phyloP scores from a whole-genome alignment of 1,140 invertebrate species.

The Penaeus japonicus region DNA sequence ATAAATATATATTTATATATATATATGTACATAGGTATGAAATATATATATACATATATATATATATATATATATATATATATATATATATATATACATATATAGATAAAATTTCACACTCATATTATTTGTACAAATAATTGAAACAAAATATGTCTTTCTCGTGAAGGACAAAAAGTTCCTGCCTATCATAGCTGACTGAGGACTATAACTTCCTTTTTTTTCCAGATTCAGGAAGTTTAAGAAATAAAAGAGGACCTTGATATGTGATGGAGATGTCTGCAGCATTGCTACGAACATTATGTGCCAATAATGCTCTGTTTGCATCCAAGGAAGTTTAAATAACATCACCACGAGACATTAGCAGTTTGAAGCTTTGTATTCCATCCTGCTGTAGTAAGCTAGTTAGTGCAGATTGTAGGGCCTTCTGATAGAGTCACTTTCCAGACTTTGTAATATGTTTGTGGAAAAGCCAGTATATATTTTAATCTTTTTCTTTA shows the following conservation, averaged over 20 bases:
- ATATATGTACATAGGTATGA: too few species aligned
- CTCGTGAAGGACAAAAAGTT: too few species aligned
- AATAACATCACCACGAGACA: not conserved
- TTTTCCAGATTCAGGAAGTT: slow-evolving; percentile 8
- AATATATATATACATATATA: too few species aligned
- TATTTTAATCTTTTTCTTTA: not conserved
- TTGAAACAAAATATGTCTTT: too few species aligned
- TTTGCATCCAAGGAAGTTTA: slow-evolving; percentile 31
- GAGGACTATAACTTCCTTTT: not conserved
- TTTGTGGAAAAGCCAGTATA: not conserved
- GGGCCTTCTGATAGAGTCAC: not conserved
- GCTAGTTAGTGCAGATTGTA: not conserved
- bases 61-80: too few species aligned
- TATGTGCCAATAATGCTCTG: slow-evolving; percentile 35
- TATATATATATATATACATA: too few species aligned
- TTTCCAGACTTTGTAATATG: not conserved
- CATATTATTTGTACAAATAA: too few species aligned
- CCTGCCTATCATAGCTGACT: not conserved
- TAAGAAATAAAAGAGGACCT: slow-evolving; percentile 23
- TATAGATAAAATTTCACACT: too few species aligned
- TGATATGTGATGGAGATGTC: not conserved
- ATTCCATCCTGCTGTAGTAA: slow-evolving; percentile 22
- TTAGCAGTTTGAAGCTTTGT: slow-evolving; percentile 16
- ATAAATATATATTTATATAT: too few species aligned
- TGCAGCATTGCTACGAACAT: not conserved